These are phyloP conservation scores for Paraescarpia echinospica DNA, from an alignment of 1,140 invertebrate genomes.

Conservation along the genomic window DNA sequence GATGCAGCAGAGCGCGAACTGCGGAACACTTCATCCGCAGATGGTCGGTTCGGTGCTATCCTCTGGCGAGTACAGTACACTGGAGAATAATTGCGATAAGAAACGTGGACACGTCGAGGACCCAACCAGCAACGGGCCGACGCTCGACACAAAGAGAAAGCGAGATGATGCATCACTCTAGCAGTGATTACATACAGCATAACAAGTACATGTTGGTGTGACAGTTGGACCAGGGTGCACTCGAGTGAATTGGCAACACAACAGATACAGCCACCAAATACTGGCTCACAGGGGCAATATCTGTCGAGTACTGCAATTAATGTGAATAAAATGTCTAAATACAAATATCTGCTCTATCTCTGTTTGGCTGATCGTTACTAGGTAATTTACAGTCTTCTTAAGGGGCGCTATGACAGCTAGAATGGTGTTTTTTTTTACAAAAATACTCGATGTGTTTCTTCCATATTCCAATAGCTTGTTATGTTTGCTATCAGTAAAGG, in stretches of 20 bases:
- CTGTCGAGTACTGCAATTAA: not conserved
- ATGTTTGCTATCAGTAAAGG: too few species aligned
- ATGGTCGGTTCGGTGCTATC: not conserved
- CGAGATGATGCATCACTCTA: not conserved
- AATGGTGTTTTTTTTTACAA: too few species aligned
- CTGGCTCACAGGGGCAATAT: not conserved
- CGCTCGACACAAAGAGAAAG: not conserved
- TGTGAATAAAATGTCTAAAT: slow-evolving; percentile 1
- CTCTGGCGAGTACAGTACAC: not conserved
- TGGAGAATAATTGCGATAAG: slow-evolving; percentile 6
- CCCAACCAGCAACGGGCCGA: not conserved
- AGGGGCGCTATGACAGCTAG: too few species aligned
- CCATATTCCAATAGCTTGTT: too few species aligned
- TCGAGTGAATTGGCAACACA: not conserved
- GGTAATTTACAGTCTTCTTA: not conserved
- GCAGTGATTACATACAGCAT: not conserved
- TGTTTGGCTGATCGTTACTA: not conserved
- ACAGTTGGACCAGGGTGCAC: too few species aligned
- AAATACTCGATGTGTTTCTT: too few species aligned
- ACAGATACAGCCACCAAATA: not conserved
- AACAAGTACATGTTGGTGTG: too few species aligned
- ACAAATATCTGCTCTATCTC: not conserved
- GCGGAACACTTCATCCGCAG: not conserved
- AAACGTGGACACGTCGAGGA: not conserved
- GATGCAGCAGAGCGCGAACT: not conserved